Conservation (phyloP, 2,888 invertebrate species). For the Zhengitettix transpicula region DNA sequence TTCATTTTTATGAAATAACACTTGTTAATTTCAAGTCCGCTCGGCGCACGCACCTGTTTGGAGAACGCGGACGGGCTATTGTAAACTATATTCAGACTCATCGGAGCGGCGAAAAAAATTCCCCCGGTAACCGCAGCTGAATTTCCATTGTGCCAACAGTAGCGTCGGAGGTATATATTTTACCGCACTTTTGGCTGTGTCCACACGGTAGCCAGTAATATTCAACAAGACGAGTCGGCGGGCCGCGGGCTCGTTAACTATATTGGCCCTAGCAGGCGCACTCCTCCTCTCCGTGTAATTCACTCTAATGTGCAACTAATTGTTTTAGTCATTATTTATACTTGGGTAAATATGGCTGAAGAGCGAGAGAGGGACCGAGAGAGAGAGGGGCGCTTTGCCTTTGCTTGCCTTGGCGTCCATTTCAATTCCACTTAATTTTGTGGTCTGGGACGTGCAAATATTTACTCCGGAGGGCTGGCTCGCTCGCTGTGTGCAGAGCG, state of each 20-base stretch:
- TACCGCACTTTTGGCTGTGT: no score
- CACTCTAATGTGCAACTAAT: slow-evolving; percentile 30
- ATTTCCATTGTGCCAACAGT: no score
- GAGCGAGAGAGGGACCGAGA: not conserved
- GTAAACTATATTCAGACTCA: no score
- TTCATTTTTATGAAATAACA: no score
- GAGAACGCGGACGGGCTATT: no score
- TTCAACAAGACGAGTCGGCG: no score
- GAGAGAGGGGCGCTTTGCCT: slow-evolving; percentile 2
- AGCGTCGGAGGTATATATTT: no score
- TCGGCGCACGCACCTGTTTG: no score
- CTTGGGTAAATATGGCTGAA: slow-evolving; percentile 9
- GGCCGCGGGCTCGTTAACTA: not conserved
- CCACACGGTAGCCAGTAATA: no score
- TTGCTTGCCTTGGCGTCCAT: slow-evolving; percentile 31
- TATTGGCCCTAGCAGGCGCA: not conserved
- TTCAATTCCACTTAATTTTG: slow-evolving; percentile 34
- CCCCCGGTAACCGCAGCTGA: no score
- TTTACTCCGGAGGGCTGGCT: slow-evolving; percentile 21
- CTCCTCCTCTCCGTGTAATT: slow-evolving; percentile 17
- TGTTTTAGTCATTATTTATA: slow-evolving; percentile 28
- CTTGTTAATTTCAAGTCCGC: no score
- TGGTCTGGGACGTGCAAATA: slow-evolving; percentile 27
- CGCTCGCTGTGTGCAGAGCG: slow-evolving; percentile 10
- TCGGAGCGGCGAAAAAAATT: no score